Conservation (phyloP, 2,888 invertebrate species). For the Dioctria rufipes region DNA sequence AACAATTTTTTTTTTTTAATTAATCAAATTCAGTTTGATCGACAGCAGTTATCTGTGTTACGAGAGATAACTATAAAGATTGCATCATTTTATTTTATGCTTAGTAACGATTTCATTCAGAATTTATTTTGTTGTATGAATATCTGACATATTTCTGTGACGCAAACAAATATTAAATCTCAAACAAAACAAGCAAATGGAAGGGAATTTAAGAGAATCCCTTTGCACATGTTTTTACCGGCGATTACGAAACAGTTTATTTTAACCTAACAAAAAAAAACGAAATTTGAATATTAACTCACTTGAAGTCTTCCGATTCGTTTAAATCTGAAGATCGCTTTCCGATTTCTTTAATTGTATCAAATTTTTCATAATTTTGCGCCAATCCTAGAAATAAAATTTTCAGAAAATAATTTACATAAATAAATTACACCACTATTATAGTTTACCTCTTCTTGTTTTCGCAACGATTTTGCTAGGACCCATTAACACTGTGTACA, state of each 20-base stretch:
- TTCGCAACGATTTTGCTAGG: slow-evolving; percentile 91
- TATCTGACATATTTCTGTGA: neutral
- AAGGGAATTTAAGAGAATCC: neutral
- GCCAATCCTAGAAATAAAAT: slow-evolving; percentile 76
- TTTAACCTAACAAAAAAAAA: slow-evolving; percentile 34
- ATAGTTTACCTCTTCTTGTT: slow-evolving; percentile 80
- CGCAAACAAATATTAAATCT: neutral
- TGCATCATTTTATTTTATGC: neutral
- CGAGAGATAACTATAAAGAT: neutral
- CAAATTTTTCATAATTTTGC: slow-evolving; percentile 86
- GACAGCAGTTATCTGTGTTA: neutral
- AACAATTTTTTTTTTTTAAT: slow-evolving; percentile 58
- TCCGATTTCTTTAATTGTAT: slow-evolving; percentile 80
- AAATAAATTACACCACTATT: slow-evolving; percentile 4
- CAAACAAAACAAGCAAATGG: neutral
- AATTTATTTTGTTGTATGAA: neutral
- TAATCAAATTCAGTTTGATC: slow-evolving; percentile 21
- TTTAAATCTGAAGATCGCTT: slow-evolving; percentile 80
- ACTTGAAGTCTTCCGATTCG: slow-evolving; percentile 78
- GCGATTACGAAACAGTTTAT: slow-evolving; percentile 58
- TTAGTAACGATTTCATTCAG: neutral
- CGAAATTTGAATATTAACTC: slow-evolving; percentile 63
- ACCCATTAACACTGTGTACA: slow-evolving; percentile 91
- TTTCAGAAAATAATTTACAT: neutral
- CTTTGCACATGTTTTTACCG: slow-evolving; percentile 36